Evolutionary conservation across 2,113 vertebrate genomes (phyloP), one percentile per base, ranked within the genome.

Genomic region (Phalacrocorax pelagicus): DNA sequence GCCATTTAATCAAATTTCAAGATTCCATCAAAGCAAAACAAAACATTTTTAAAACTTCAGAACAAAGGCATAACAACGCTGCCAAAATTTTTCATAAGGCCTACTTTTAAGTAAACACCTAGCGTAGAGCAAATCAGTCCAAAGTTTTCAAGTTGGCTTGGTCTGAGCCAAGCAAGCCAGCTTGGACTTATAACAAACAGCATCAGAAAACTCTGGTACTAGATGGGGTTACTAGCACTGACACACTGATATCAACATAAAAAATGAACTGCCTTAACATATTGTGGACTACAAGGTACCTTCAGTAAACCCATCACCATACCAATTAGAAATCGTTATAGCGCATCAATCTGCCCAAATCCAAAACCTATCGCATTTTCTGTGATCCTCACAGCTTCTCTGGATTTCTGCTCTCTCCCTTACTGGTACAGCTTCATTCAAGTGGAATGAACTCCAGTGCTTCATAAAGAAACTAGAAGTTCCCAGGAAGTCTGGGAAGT

Each of bases 1-100:
- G 79, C 15, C 59, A 58, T 51, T 88, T 85, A n/a, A 96, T 85
- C 74, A 2, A 81, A 93, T 90, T 93, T 93, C 93, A 92, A 70
- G 72, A 83, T 88, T 88, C 88, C 88, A 92, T 59, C 75, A 92
- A 87, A 90, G 85, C 38, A 84, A 86, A 92, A 57, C 22, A 81
- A 95, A 94, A 81, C 78, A 86, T 57, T 86, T 88, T 86, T 65
- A 46, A 86, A 87, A 69, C 52, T 86, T 70, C 80, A 59, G 86
- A 92, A 92, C 49, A 90, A 87, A 94, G 63, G 36, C 6, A 1
- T 47, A 88, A 77, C 20, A 66, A 73, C 1, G 1, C n/a, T 79
- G 82, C 44, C 75, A 95, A 54, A 26, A 26, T 34, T 91, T 83
- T 78, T 69, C 34, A 6, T 72, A 83, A 92, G 32, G 34, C 73